These are phyloP conservation scores for Gobius niger DNA, from an alignment of 2,113 vertebrate species.

Conservation along the genomic window DNA sequence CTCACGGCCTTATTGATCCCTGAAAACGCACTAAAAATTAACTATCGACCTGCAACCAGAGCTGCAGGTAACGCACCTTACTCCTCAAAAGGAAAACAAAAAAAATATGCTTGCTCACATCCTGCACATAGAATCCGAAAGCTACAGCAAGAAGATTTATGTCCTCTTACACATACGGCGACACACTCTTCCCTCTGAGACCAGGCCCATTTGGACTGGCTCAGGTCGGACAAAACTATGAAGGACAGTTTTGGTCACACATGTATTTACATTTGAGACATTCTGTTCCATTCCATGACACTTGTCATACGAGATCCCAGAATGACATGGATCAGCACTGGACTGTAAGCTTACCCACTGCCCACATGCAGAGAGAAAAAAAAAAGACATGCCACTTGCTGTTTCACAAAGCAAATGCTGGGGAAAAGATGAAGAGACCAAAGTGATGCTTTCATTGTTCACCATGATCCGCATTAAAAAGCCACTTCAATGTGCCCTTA, in stretches of 20 bases:
- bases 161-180: neutral
- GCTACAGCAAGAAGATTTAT: neutral
- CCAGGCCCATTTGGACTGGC: neutral
- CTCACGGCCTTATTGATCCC: conserved; percentile 71
- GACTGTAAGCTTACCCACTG: conserved; percentile 63
- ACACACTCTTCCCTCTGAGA: neutral
- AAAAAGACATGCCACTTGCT: conserved; percentile 52
- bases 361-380: conserved; percentile 60
- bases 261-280: conserved; percentile 33
- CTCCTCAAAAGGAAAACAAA: conserved; percentile 30
- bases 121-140: conserved; percentile 16
- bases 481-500: conserved; percentile 51
- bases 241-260: conserved; percentile 57
- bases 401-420: conserved; percentile 45
- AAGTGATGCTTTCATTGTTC: conserved; percentile 22
- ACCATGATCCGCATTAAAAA: conserved; percentile 43
- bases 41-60: conserved; percentile 74
- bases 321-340: conserved; percentile 53
- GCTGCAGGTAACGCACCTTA: conserved; percentile 57
- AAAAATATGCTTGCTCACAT: conserved; percentile 8
- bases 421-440: conserved; percentile 21
- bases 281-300: conserved; percentile 56
- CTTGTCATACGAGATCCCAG: conserved; percentile 24
- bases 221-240: conserved; percentile 36
- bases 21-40: conserved; percentile 72